phyloP scores from a whole-genome alignment of 2,113 vertebrate genomes.

The Pollachius pollachius region DNA sequence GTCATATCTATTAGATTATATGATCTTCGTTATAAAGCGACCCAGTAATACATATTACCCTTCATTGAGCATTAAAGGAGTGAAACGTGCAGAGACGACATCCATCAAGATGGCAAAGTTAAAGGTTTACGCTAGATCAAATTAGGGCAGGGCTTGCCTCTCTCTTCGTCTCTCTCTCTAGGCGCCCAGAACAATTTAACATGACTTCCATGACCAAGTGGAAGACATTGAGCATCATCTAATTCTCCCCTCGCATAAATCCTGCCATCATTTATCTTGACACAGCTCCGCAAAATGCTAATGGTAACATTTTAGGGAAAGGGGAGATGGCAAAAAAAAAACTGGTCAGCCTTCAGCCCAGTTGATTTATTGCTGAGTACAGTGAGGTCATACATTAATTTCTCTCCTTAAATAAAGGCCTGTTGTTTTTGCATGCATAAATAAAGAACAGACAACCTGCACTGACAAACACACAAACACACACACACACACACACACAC shows the following conservation, averaged over 20 bases:
- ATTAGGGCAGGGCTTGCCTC: slow-evolving; percentile 47
- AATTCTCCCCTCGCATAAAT: slow-evolving; percentile 63
- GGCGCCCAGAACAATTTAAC: slow-evolving; percentile 39
- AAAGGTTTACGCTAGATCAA: slow-evolving; percentile 52
- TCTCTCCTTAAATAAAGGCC: slow-evolving; percentile 67
- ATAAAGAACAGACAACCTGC: slow-evolving; percentile 46
- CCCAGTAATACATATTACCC: slow-evolving; percentile 30
- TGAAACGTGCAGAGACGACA: slow-evolving; percentile 46
- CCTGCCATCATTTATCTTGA: slow-evolving; percentile 58
- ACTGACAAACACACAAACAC: background rate
- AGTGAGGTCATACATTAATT: slow-evolving; percentile 68
- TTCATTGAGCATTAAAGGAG: slow-evolving; percentile 28
- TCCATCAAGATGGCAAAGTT: slow-evolving; percentile 47
- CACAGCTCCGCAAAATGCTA: slow-evolving; percentile 69
- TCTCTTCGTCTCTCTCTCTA: no score
- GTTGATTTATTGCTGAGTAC: slow-evolving; percentile 70
- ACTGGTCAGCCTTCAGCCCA: slow-evolving; percentile 51
- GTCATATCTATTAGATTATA: slow-evolving; percentile 16
- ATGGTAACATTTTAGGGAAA: slow-evolving; percentile 67
- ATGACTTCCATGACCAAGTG: slow-evolving; percentile 48
- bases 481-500: slow-evolving; percentile 2
- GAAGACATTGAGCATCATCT: slow-evolving; percentile 59
- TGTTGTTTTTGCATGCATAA: slow-evolving; percentile 71
- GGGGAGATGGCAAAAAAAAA: background rate
- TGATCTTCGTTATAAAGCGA: slow-evolving; percentile 10